These are phyloP conservation scores for Nematolebias whitei DNA, from an alignment of 2,113 vertebrate species.

Conservation along the genomic window DNA sequence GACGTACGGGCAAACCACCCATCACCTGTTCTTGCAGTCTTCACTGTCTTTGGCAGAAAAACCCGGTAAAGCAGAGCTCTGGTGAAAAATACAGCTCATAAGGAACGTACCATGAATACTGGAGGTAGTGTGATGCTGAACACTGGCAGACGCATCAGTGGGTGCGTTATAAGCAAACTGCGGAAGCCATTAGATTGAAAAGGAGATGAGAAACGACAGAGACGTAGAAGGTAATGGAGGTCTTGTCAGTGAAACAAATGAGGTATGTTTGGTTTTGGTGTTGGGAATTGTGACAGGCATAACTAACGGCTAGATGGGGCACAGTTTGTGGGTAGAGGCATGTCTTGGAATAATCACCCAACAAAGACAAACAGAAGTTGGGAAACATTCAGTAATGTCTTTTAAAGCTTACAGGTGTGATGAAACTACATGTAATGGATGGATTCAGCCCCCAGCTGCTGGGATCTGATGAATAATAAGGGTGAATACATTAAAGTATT, in stretches of 20 bases:
- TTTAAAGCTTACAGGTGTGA: no score
- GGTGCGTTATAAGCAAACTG: slow-evolving; percentile 37
- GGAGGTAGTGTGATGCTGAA: slow-evolving; percentile 60
- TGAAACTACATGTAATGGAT: no score
- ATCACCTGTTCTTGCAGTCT: not conserved
- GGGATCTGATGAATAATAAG: no score
- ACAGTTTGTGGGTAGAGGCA: slow-evolving; percentile 20
- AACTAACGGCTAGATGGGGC: slow-evolving; percentile 3
- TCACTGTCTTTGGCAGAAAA: slow-evolving; percentile 23
- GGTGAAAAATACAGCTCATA: slow-evolving; percentile 48
- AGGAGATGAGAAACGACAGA: slow-evolving; percentile 31
- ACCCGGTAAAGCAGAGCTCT: slow-evolving; percentile 13
- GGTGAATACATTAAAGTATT: no score
- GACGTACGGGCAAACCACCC: no score
- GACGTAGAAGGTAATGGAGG: slow-evolving; percentile 46
- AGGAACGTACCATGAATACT: slow-evolving; percentile 39
- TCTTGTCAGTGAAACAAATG: slow-evolving; percentile 48
- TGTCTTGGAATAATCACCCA: slow-evolving; percentile 50
- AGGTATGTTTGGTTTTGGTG: slow-evolving; percentile 46
- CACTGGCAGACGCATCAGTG: slow-evolving; percentile 55
- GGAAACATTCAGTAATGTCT: no score
- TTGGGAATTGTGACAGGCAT: slow-evolving; percentile 27
- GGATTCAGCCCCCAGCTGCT: no score
- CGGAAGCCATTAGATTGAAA: slow-evolving; percentile 62
- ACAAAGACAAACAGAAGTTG: not conserved